phyloP scores from a whole-genome alignment of 2,888 invertebrate genomes.

The Drosophila mercatorum region DNA sequence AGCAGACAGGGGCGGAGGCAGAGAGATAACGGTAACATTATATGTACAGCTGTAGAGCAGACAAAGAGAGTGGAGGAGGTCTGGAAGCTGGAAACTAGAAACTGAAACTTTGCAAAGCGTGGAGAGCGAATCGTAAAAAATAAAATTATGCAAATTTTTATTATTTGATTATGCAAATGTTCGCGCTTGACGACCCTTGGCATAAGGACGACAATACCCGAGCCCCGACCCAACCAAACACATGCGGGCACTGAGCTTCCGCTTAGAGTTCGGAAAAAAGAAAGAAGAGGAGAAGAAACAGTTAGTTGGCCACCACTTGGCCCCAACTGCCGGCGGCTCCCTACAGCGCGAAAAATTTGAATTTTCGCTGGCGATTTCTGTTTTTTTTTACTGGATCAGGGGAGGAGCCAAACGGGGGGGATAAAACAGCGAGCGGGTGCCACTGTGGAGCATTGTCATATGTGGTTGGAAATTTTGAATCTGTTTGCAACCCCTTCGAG shows the following conservation, averaged over 20 bases:
- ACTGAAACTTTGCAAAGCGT: slow-evolving; percentile 19
- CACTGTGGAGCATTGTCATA: slow-evolving; percentile 80
- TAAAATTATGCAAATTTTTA: slow-evolving; percentile 84
- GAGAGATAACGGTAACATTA: slow-evolving; percentile 71
- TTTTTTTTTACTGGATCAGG: neutral
- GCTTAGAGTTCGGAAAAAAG: slow-evolving; percentile 38
- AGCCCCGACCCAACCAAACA: slow-evolving; percentile 42
- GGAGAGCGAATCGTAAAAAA: slow-evolving; percentile 77
- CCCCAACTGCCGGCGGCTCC: slow-evolving; percentile 25
- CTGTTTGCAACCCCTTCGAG: slow-evolving; percentile 82
- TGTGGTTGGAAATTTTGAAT: slow-evolving; percentile 82
- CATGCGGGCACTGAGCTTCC: slow-evolving; percentile 60
- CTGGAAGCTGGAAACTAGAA: slow-evolving; percentile 61
- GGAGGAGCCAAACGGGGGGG: neutral
- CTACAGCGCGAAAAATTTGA: slow-evolving; percentile 66
- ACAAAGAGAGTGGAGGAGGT: slow-evolving; percentile 54
- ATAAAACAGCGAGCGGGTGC: slow-evolving; percentile 31
- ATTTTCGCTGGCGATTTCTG: slow-evolving; percentile 64
- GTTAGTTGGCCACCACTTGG: slow-evolving; percentile 69
- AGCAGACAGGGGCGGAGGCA: slow-evolving; percentile 7
- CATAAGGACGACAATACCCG: slow-evolving; percentile 83
- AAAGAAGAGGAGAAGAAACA: slow-evolving; percentile 39
- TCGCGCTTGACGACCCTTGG: slow-evolving; percentile 84
- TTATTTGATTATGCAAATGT: slow-evolving; percentile 85
- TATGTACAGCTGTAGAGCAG: slow-evolving; percentile 39